Evolutionary conservation across 1,140 invertebrate species (phyloP).

Genomic region (Drosophila rhopaloa): DNA sequence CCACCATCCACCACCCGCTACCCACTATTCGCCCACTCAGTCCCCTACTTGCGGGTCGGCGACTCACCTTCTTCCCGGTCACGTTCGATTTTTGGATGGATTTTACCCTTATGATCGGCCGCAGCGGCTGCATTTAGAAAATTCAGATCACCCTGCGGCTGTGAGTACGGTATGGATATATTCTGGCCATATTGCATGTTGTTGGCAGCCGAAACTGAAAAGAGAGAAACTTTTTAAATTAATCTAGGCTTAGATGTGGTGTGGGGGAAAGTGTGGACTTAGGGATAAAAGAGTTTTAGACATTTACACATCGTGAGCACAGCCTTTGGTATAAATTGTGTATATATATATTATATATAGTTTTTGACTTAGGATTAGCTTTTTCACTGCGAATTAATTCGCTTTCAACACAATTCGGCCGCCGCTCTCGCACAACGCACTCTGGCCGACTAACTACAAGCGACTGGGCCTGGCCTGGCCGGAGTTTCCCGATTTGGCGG

Average conservation of each 20-base stretch:
- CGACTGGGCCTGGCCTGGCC: conserved; percentile 53
- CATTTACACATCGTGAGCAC: conserved; percentile 46
- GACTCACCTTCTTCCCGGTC: conserved; percentile 84
- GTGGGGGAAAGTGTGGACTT: not conserved
- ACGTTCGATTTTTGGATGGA: conserved; percentile 85
- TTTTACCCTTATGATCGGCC: conserved; percentile 84
- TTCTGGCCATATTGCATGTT: conserved; percentile 85
- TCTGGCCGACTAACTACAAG: conserved; percentile 77
- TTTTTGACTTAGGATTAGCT: conserved; percentile 30
- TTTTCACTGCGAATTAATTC: conserved; percentile 12
- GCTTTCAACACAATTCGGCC: conserved; percentile 19
- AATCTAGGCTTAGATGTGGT: not conserved
- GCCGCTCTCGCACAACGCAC: conserved; percentile 59
- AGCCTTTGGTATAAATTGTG: conserved; percentile 8
- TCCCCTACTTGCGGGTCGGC: conserved; percentile 30
- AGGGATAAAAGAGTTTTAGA: not conserved
- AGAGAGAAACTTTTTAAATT: conserved; percentile 21
- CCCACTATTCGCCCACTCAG: conserved; percentile 2
- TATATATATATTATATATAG: not conserved
- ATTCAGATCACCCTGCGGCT: conserved; percentile 84
- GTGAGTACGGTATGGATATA: conserved; percentile 84
- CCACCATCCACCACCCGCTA: conserved; percentile 4
- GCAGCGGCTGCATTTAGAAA: conserved; percentile 81
- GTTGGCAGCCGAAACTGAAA: conserved; percentile 81
- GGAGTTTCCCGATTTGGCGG: conserved; percentile 28